Evolutionary conservation across 2,113 vertebrate species (phyloP), one percentile per base, ranked within the genome.

Genomic region (Etia nguti): DNA sequence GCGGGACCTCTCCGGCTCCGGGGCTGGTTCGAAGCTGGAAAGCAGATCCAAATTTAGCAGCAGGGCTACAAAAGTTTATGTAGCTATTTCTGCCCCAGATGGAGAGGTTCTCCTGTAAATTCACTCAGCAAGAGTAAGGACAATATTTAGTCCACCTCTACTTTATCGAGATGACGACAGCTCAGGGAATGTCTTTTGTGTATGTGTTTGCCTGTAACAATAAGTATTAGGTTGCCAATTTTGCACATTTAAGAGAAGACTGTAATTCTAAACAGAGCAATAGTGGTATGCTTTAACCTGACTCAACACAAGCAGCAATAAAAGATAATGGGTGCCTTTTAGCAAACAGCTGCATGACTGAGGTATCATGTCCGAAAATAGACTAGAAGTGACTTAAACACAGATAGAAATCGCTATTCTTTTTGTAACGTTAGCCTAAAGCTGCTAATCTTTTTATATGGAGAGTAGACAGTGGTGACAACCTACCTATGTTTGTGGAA

Each of bases 21-120:
- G 1, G 70, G 83, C 36, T 36, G 82, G 56, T 10, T 52, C 20
- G 43, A 86, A 82, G 84, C 88, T 65, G 54, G 36, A 82, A 91
- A 77, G 70, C 59, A 73, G 84, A 36, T 79, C 62, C 46, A 90
- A 87, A 90, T 88, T 85, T 90, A 85, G 89, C 85, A 56, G 34
- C 75, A 12, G 57, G 41, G 48, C 56, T 41, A 24, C 38, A 81
- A 80, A 59, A 48, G 16, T 2, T 31, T 56, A 54, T 83, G 81
- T n/a, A 24, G 36, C 56, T 86, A 82, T 93, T 92, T 88, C 48
- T 34, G 50, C 70, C 41, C 54, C 65, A 85, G 79, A 91, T 86
- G 90, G 82, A 85, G 38, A 89, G 90, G 89, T 68, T 56, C 12
- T 82, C 41, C 38, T 59, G 54, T 59, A 86, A 88, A 90, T 80